Evolutionary conservation across 2,797 vertebrate genomes (phyloP), one percentile per base, ranked within the genome.

Genomic region (Corythornis leucogaster): DNA sequence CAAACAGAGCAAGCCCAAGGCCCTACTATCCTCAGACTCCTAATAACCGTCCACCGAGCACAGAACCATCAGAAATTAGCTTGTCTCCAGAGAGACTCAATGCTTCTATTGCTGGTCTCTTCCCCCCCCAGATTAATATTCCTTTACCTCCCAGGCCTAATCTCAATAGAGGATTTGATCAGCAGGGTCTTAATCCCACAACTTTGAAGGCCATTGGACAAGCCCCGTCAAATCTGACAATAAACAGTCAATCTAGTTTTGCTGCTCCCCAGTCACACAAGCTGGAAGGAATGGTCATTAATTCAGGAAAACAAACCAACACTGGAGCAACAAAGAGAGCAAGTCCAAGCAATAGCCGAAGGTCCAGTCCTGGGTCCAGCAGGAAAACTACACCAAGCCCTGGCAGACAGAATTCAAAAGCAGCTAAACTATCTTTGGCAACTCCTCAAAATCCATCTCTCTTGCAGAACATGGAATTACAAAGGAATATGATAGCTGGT

Each of bases 101-200:
- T 91, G 99, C 99, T 62, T 99, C 99, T 57, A 99, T 99, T 94
- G 99, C 99, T 87, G 99, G 99, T 59, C 98, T 99, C 25, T 99
- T 99, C 81, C 99, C 99, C 93, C 99, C 99, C 55, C 99, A 99
- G 93, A 99, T 99, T 92, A 99, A 99, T 98, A 99, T 99, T 98
- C 99, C 99, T 95, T 97, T 99, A 92, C 99, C 99, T 95, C 99
- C 99, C 17, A 98, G 99, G 94, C 98, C 98, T 81, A 99, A 98
- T 95, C 97, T 99, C 93, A 99, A 98, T 73, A 98, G 99, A 95
- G 99, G 99, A 50, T 99, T 99, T 98, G 99, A 99, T 97, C 99
- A 99, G 92, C 99, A 99, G 96, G 99, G 99, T 95, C 98, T 99
- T 89, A 99, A 99, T 95, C 99, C 99, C 94, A 99, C 99, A 90